These are phyloP conservation scores for Ptilorrhoa leucosticta DNA, from an alignment of 2,113 vertebrate genomes.

Conservation along the genomic window DNA sequence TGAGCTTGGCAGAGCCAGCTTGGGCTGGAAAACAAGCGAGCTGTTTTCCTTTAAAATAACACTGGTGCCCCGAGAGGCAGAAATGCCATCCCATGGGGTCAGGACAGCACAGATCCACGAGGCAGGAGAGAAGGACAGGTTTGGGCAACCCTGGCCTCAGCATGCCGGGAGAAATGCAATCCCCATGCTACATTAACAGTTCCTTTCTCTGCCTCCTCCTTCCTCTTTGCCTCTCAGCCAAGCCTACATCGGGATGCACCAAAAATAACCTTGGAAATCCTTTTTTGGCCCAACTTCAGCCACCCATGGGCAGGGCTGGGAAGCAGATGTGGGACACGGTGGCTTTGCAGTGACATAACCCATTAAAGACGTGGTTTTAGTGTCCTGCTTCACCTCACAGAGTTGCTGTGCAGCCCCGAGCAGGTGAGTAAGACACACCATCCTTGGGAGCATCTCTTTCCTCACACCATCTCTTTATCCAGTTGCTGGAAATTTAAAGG, in stretches of 20 bases:
- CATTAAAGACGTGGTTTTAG: not conserved
- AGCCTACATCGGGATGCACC: not conserved
- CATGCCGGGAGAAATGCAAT: not conserved
- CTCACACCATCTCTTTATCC: not conserved
- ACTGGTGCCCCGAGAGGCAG: not conserved
- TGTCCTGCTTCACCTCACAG: not conserved
- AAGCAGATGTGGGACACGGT: not conserved
- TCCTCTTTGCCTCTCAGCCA: not conserved
- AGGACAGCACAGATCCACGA: fast-evolving
- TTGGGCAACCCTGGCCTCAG: not conserved
- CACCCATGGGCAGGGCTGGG: not conserved
- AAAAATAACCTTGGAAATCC: not conserved
- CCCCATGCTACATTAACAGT: not conserved
- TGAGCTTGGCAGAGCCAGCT: slow-evolving; percentile 1
- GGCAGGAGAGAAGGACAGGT: not conserved
- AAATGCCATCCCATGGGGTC: not conserved
- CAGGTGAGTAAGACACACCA: not conserved
- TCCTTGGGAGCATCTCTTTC: not conserved
- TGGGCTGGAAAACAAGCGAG: not conserved
- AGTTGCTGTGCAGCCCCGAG: not conserved
- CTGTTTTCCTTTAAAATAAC: slow-evolving; percentile 9
- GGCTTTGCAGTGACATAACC: not conserved
- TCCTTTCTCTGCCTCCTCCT: not conserved
- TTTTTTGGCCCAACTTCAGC: not conserved
- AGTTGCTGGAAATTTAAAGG: not conserved